Base-by-base conservation (phyloP, 2,888 invertebrate genomes). In the Nomada hirtipes region DNA sequence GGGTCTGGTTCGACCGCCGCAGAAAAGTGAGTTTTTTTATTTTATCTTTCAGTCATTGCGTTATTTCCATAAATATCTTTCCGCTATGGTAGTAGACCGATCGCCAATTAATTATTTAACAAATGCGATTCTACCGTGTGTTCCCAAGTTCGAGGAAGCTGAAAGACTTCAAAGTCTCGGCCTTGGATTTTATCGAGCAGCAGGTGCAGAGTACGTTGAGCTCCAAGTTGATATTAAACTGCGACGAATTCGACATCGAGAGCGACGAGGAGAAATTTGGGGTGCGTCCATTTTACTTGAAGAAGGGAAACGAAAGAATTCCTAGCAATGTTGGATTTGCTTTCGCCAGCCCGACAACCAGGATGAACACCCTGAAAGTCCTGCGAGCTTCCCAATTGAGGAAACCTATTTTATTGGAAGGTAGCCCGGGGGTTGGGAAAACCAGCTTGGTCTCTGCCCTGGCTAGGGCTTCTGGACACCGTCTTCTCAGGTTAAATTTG, bases 391-490 rank as follows among this genome's bases (percentile, higher is more conserved):
- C 99, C 90, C 98, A 98, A 91, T 94, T 99, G 79, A 97, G 97
- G 82, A 98, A 98, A 93, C 98, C 99, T 0, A 96, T 99, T 78
- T 95, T 99, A 72, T 94, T 99, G 23, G 99, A 99, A 95, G 99
- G 98, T 2, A 98, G 98, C 89, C 99, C 99, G 3, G 99, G 99
- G 2, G 99, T 99, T 26, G 99, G 99, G 3, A 99, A 99, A 94
- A 99, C 99, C 0, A 98, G 98, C 88, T 95, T 99, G 74, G 97
- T 99, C 2, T 96, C 97, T 72, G 98, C 98, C 42, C 94, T 99
- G 57, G 99, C 99, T 0, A 96, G 96, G 91, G 96, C 96, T 11
- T 96, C 98, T 2, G 97, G 98, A 1, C 96, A 98, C 92, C 95
- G 96, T 91, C 96, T 99, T 50, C 96, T 98, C 18, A 95, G 99